Conservation (phyloP, 2,797 vertebrate species). For the Intellagama lesueurii region DNA sequence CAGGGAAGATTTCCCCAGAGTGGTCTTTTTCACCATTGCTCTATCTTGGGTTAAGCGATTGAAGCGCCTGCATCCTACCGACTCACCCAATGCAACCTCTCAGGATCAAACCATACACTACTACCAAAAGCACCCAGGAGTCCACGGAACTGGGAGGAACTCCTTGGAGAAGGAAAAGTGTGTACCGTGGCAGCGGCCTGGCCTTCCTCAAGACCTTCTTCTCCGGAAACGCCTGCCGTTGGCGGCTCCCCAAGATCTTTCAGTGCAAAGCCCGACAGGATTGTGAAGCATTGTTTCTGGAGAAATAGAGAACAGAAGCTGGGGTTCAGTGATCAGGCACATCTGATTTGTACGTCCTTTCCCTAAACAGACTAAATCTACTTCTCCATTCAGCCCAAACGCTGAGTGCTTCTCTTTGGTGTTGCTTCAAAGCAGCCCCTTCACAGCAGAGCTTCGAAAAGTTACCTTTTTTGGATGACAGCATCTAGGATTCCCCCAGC, state of each 20-base stretch:
- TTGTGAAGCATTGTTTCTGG: conserved; percentile 78
- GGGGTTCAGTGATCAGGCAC: background rate
- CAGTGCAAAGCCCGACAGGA: conserved; percentile 76
- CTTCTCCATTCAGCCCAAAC: background rate
- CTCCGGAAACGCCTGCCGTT: fast-evolving
- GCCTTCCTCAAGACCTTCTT: background rate
- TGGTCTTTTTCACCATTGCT: no score
- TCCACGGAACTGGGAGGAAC: background rate
- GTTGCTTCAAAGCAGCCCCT: conserved; percentile 73
- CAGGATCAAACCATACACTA: background rate
- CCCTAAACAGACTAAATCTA: no score
- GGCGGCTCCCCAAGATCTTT: background rate
- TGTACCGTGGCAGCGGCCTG: background rate
- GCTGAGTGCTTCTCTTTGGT: conserved; percentile 19
- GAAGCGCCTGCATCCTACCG: no score
- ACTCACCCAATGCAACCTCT: background rate
- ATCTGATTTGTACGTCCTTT: fast-evolving
- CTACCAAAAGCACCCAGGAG: background rate
- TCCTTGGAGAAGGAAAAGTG: background rate
- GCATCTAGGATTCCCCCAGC: no score
- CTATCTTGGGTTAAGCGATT: no score
- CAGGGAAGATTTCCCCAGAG: no score
- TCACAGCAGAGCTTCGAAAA: no score
- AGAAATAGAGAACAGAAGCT: background rate
- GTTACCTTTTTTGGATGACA: no score